Evolutionary conservation across 2,888 invertebrate species (phyloP).

Genomic region (Drosophila demipolita): DNA sequence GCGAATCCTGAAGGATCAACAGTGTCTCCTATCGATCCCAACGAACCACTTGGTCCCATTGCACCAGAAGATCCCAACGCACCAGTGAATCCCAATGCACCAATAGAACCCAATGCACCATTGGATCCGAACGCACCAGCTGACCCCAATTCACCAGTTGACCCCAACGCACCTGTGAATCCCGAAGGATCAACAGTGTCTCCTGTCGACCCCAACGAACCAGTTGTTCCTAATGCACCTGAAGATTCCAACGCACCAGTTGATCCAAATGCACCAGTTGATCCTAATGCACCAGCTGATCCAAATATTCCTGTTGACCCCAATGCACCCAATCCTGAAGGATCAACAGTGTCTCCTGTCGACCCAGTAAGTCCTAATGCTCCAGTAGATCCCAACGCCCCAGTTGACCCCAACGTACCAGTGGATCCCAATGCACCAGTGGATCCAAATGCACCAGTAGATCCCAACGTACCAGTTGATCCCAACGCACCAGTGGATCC

Average conservation of each 20-base stretch:
- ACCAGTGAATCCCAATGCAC: constrained; percentile 28
- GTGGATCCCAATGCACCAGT: not conserved
- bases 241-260: no score
- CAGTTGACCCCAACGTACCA: not conserved
- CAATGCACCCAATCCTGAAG: constrained; percentile 26
- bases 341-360: not conserved
- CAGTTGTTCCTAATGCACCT: no score
- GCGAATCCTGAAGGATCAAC: constrained; percentile 10
- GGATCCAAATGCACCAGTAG: accelerated
- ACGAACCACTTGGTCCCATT: no score
- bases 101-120: constrained; percentile 27
- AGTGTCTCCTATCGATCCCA: no score
- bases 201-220: no score
- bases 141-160: constrained; percentile 15
- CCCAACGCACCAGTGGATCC: constrained; percentile 12
- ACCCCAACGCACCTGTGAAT: no score
- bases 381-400: constrained; percentile 9
- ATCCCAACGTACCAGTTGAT: not conserved
- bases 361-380: not conserved
- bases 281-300: not conserved
- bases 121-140: constrained; percentile 15
- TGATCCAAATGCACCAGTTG: constrained; percentile 6
- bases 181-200: no score
- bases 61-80: not conserved
- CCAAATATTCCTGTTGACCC: no score